Base-by-base conservation (phyloP, 2,888 invertebrate species). In the Eupsilia transversa region DNA sequence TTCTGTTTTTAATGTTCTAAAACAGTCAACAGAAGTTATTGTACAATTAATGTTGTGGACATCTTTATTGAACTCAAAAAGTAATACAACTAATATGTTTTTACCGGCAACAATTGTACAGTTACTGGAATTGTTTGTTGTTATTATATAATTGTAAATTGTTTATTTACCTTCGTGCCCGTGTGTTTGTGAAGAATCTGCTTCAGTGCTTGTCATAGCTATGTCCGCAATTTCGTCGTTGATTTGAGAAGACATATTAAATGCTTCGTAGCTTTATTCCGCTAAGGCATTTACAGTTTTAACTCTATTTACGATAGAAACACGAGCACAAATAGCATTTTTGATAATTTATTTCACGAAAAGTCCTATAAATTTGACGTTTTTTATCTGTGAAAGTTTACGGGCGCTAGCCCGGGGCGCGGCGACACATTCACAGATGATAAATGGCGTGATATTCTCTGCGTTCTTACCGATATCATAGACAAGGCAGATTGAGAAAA, bases 81-180 rank as follows among this genome's bases (percentile, higher is more conserved):
- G 3, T 33, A 49, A 30, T 38, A n/a, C 0, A 35, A 41, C 5
- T 38, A 49, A n/a, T 49, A 20, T 54, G 54, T 49, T 57, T 43
- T 57, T 49, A 46, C n/a, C 65, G 23, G 57, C 33, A 59, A 54
- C 27, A 54, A 54, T 59, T 72, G 35, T 54, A 66, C 35, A 57
- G 43, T 66, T 67, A 61, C 60, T 60, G 63, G 61, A 70, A 73
- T 79, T 76, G 74, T 84, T 87, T 79, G 61, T 82, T 77, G 77
- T 79, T 79, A 88, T 89, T 91, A 80, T 17, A 82, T 81, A 70
- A 80, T 77, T 68, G 49, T 65, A 52, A 75, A 83, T 85, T 92
- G 89, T 93, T 93, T 94, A 91, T 93, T 94, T 94, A 95, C 96
- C 94, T 92, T 96, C 96, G 70, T 93, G 93, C 60, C 90, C 90